These are phyloP conservation scores for Lasaia peninsularis DNA, from an alignment of 1,140 invertebrate species.

Conservation along the genomic window DNA sequence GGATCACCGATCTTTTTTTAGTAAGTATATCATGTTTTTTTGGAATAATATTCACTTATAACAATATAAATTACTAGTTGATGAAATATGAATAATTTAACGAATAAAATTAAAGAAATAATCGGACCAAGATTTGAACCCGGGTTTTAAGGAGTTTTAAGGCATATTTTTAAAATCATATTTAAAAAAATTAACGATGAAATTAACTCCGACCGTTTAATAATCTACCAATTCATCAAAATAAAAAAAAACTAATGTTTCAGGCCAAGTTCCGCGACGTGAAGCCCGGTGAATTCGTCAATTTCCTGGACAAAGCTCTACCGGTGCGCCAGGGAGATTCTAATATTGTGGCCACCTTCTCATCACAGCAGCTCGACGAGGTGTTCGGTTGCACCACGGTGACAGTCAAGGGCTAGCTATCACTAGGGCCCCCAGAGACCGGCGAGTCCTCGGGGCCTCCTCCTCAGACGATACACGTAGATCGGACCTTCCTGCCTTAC, in stretches of 20 bases:
- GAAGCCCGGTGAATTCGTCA: constrained; percentile 78
- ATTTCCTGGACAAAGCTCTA: constrained; percentile 77
- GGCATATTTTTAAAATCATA: too few species aligned
- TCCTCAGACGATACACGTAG: constrained; percentile 45
- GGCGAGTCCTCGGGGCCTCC: constrained; percentile 50
- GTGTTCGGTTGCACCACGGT: constrained; percentile 78
- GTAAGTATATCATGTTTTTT: too few species aligned
- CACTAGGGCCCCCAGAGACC: constrained; percentile 50
- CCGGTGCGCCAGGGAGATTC: constrained; percentile 77
- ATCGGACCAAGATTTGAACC: too few species aligned
- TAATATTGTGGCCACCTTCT: constrained; percentile 81
- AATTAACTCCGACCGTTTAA: too few species aligned
- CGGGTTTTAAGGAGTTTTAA: too few species aligned
- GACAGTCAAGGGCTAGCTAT: constrained; percentile 71
- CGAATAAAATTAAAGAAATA: too few species aligned
- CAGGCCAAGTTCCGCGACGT: constrained; percentile 78
- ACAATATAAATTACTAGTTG: too few species aligned
- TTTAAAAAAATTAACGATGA: neutral
- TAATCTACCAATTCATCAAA: neutral
- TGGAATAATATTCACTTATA: too few species aligned
- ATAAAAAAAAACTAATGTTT: constrained; percentile 15
- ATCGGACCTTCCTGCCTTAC: constrained; percentile 37
- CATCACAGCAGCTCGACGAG: constrained; percentile 80
- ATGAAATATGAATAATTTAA: too few species aligned
- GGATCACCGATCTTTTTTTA: too few species aligned